A percentile compares a stretch with the other conserved stretches of the same genome.
phyloP scores from a whole-genome alignment of 1,140 invertebrate species.

The Solenopsis invicta region DNA sequence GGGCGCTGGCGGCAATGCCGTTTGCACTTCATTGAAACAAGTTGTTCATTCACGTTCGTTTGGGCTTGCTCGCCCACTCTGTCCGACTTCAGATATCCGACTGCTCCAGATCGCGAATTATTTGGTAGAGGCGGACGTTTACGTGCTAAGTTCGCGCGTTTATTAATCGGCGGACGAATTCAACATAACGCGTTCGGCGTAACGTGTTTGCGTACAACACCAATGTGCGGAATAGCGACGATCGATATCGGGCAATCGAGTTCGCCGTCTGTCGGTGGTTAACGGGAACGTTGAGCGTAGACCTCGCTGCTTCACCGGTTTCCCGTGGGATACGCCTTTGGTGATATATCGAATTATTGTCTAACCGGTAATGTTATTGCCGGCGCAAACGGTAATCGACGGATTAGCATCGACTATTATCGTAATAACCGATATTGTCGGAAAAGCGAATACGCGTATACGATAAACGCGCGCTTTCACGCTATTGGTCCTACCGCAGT shows the following conservation, averaged over 20 bases:
- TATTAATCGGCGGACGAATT: conserved; percentile 70
- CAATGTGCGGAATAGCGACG: conserved; percentile 48
- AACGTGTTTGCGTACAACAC: conserved; percentile 52
- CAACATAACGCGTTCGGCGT: conserved; percentile 58
- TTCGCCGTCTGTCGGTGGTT: conserved; percentile 73
- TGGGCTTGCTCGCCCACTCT: not conserved
- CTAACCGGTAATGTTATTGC: conserved; percentile 77
- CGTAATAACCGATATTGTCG: conserved; percentile 66
- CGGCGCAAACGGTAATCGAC: conserved; percentile 74
- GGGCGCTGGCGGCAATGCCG: not conserved
- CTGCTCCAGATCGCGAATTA: conserved; percentile 7
- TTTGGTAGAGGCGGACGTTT: not conserved
- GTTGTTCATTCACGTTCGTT: not conserved
- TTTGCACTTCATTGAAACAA: not conserved
- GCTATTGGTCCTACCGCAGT: conserved; percentile 5
- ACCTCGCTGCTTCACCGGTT: conserved; percentile 53
- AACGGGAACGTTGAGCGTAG: conserved; percentile 66
- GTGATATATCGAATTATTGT: conserved; percentile 78
- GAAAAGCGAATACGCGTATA: conserved; percentile 48
- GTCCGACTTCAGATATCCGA: not conserved
- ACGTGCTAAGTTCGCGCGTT: conserved; percentile 37
- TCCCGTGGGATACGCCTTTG: conserved; percentile 63
- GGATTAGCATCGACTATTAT: conserved; percentile 75
- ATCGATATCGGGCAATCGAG: conserved; percentile 76
- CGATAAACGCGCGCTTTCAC: conserved; percentile 35